Percentiles rank a stretch among this genome's conserved stretches.
These are phyloP conservation scores for Bucco capensis DNA, from an alignment of 2,113 vertebrate genomes.

Conservation along the genomic window DNA sequence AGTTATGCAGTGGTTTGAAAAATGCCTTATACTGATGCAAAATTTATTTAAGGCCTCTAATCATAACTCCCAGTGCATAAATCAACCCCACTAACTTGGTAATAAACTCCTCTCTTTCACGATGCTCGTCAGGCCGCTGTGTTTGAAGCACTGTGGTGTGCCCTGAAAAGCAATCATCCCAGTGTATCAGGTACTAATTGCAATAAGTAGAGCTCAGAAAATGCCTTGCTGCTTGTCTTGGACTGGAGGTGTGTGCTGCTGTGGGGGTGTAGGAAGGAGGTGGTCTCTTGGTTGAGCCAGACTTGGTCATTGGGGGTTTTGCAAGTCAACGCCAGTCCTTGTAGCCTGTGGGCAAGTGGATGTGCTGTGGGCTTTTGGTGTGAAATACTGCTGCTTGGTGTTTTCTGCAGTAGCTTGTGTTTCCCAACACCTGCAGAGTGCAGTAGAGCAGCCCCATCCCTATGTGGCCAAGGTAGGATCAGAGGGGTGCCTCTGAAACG, in stretches of 20 bases:
- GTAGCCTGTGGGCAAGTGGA: neutral
- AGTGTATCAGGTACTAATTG: neutral
- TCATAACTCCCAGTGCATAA: slow-evolving; percentile 32
- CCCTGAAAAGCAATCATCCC: slow-evolving; percentile 29
- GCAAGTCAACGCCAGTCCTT: neutral
- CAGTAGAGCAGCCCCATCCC: neutral
- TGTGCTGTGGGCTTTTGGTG: neutral
- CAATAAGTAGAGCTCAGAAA: neutral
- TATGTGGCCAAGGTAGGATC: neutral
- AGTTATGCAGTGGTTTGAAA: neutral
- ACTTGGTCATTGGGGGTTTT: neutral
- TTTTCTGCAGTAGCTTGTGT: neutral
- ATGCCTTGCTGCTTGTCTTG: neutral
- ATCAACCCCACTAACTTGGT: slow-evolving; percentile 27
- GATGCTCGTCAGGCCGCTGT: neutral
- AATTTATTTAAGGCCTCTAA: slow-evolving; percentile 35
- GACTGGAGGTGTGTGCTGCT: neutral
- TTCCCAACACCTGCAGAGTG: neutral
- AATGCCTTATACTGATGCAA: neutral
- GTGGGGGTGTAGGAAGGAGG: neutral
- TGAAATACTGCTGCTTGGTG: neutral
- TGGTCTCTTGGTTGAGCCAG: neutral
- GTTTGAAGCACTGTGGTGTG: slow-evolving; percentile 20
- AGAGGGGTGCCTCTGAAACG: neutral
- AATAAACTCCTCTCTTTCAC: neutral